Conservation (phyloP, 1,140 invertebrate species). For the Procambarus clarkii region DNA sequence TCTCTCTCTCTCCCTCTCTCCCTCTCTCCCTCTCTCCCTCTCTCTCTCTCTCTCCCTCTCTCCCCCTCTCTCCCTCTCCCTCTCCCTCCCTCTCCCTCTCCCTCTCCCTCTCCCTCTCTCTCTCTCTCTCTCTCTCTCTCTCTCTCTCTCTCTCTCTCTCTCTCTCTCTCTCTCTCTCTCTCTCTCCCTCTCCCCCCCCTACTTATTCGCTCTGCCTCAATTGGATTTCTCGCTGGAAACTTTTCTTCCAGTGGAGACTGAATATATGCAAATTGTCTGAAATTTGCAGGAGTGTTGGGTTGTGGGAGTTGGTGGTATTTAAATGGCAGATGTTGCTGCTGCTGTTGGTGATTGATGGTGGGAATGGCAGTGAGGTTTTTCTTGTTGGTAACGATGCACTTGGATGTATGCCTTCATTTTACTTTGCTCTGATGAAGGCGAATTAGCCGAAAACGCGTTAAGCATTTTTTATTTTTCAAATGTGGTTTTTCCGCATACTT, state of each 20-base stretch:
- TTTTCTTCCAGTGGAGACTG: background rate
- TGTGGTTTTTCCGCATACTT: no score
- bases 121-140: slow-evolving; percentile 21
- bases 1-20: slow-evolving; percentile 20
- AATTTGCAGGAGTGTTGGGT: background rate
- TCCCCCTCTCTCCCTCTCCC: background rate
- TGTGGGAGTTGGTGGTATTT: background rate
- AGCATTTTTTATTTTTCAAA: no score
- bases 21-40: background rate
- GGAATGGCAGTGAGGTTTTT: background rate
- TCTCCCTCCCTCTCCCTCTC: background rate
- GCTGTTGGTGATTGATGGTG: background rate
- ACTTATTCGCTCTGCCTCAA: background rate
- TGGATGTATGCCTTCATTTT: no score
- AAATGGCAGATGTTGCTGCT: background rate
- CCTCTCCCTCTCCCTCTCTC: background rate
- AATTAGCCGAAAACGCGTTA: no score
- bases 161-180: slow-evolving; percentile 12
- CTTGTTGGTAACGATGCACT: no score
- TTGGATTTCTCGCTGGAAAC: background rate
- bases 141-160: background rate
- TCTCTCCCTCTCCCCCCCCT: background rate
- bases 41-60: slow-evolving; percentile 2
- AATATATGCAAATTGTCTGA: background rate
- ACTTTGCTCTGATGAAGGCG: no score